A percentile compares a stretch with the other conserved stretches of the same genome.
phyloP scores from a whole-genome alignment of 2,888 invertebrate genomes.

The Hyposoter didymator region DNA sequence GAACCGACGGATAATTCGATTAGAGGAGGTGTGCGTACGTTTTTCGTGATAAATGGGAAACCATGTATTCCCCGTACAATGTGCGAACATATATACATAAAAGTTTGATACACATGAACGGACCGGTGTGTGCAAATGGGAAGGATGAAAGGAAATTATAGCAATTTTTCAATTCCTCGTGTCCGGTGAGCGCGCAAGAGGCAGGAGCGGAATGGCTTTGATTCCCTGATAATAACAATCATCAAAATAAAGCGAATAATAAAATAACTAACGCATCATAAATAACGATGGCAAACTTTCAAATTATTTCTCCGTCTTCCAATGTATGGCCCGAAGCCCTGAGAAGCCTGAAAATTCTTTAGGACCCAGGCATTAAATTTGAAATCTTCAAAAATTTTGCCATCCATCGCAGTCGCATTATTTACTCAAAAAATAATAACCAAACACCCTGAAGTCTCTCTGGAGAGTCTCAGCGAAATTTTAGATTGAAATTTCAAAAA shows the following conservation, averaged over 20 bases:
- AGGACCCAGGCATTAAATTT: too few relatives aligned
- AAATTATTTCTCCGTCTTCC: too few relatives aligned
- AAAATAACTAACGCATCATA: not conserved
- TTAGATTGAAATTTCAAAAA: too few relatives aligned
- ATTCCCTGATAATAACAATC: constrained; percentile 27
- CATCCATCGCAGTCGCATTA: too few relatives aligned
- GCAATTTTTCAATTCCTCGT: constrained; percentile 58
- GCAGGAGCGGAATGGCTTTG: constrained; percentile 37
- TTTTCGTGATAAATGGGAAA: not conserved
- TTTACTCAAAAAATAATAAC: too few relatives aligned
- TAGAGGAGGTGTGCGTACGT: not conserved
- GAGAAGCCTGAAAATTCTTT: too few relatives aligned
- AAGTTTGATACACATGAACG: not conserved
- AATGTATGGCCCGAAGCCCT: too few relatives aligned
- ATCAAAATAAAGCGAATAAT: not conserved
- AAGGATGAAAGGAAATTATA: constrained; percentile 64
- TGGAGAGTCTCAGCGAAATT: too few relatives aligned
- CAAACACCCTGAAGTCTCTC: too few relatives aligned
- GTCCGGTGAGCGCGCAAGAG: constrained; percentile 38
- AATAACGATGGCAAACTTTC: too few relatives aligned
- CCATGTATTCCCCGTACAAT: not conserved
- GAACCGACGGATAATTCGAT: not conserved
- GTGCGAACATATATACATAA: not conserved
- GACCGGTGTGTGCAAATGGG: not conserved
- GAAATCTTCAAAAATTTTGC: too few relatives aligned